Conservation (phyloP, 1,140 invertebrate genomes). For the Melipona quadrifasciata region DNA sequence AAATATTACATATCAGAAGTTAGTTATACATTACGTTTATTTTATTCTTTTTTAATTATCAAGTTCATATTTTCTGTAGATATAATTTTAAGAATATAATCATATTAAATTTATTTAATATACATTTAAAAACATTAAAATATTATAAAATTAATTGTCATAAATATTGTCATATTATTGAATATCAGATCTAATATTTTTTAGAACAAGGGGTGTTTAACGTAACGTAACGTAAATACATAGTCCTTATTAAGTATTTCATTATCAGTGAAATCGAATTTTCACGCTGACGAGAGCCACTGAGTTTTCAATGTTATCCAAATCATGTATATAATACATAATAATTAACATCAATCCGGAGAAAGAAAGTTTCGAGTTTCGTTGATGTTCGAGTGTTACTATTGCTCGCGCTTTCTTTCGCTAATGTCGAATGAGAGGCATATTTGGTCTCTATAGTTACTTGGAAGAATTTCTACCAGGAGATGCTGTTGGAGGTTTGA, state of each 20-base stretch:
- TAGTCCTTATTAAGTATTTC: background rate
- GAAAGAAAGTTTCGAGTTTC: background rate
- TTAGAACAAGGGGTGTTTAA: background rate
- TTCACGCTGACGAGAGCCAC: background rate
- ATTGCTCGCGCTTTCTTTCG: slow-evolving; percentile 52
- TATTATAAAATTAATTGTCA: background rate
- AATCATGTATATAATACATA: background rate
- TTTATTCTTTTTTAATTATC: background rate
- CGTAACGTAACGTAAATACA: background rate
- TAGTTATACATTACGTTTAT: slow-evolving; percentile 16
- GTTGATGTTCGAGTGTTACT: slow-evolving; percentile 29
- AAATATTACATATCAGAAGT: slow-evolving; percentile 1
- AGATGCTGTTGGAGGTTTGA: slow-evolving; percentile 33
- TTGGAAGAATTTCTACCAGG: slow-evolving; percentile 45
- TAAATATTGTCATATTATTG: background rate
- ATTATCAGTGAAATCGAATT: slow-evolving; percentile 1
- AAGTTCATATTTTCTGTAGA: background rate
- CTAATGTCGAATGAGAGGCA: slow-evolving; percentile 24
- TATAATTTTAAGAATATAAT: background rate
- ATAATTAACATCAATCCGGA: background rate
- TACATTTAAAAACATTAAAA: background rate
- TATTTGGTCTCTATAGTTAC: slow-evolving; percentile 33
- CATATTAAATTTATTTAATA: background rate
- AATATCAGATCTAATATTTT: background rate
- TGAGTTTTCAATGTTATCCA: background rate